These are phyloP conservation scores for Lithophane ornitopus DNA, from an alignment of 2,888 invertebrate species.

Conservation along the genomic window DNA sequence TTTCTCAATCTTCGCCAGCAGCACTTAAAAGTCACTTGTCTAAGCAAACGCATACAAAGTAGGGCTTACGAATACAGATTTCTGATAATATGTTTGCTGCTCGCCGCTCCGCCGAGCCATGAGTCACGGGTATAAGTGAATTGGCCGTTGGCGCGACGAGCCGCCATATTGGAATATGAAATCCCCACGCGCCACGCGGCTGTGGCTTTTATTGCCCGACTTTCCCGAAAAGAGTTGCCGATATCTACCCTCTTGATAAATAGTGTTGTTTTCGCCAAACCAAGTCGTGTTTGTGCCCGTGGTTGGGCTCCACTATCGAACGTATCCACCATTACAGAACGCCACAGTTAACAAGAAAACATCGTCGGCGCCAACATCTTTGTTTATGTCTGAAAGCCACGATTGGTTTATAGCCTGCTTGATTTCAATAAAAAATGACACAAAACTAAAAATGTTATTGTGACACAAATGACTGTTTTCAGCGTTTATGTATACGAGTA, in stretches of 20 bases:
- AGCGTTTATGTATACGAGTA: conserved; percentile 41
- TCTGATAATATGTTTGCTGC: conserved; percentile 57
- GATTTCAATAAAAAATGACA: conserved; percentile 69
- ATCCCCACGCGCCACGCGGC: conserved; percentile 77
- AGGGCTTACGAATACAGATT: conserved; percentile 55
- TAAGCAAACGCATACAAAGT: conserved; percentile 58
- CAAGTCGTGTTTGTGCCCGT: conserved; percentile 81
- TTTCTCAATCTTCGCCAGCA: conserved; percentile 39
- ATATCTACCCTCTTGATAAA: conserved; percentile 88
- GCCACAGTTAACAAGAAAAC: conserved; percentile 74
- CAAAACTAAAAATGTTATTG: conserved; percentile 60
- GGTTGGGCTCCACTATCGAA: conserved; percentile 69
- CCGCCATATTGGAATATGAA: conserved; percentile 86
- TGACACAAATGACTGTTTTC: conserved; percentile 54
- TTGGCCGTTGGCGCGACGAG: conserved; percentile 81
- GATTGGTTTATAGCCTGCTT: conserved; percentile 69
- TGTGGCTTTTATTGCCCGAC: conserved; percentile 86
- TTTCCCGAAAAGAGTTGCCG: conserved; percentile 80
- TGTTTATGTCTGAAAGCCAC: conserved; percentile 77
- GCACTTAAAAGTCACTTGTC: conserved; percentile 59
- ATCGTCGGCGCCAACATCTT: conserved; percentile 76
- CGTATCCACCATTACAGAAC: conserved; percentile 66
- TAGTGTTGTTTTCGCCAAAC: conserved; percentile 89
- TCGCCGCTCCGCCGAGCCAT: conserved; percentile 72
- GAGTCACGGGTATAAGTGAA: conserved; percentile 83